These are phyloP conservation scores for Lepus americanus DNA, from an alignment of 2,113 vertebrate genomes.

Conservation along the genomic window DNA sequence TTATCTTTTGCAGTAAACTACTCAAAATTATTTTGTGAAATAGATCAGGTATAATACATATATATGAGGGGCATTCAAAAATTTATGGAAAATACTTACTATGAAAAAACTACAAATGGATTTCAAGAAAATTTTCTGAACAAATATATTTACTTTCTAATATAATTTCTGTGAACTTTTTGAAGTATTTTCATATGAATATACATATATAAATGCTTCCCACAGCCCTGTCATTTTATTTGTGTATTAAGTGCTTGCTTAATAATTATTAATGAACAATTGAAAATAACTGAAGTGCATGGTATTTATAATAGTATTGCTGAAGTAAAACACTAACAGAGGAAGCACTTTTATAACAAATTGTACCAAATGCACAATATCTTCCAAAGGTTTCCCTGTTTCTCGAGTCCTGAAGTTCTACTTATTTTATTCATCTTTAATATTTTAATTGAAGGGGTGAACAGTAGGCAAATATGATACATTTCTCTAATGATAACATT, in stretches of 20 bases:
- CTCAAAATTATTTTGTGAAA: too few relatives aligned
- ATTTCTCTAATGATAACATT: slow-evolving; percentile 46
- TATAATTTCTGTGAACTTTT: too few relatives aligned
- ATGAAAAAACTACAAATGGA: too few relatives aligned
- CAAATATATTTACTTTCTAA: too few relatives aligned
- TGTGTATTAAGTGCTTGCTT: slow-evolving; percentile 9
- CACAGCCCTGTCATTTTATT: slow-evolving; percentile 49
- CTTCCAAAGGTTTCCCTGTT: slow-evolving; percentile 5
- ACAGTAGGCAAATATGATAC: background rate
- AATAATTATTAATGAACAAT: slow-evolving; percentile 26
- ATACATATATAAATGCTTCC: background rate
- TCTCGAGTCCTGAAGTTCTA: slow-evolving; percentile 37
- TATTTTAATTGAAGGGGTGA: slow-evolving; percentile 10
- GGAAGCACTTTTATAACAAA: background rate
- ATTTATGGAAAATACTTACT: too few relatives aligned
- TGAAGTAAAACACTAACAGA: background rate
- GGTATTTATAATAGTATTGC: background rate
- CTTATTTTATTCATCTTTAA: slow-evolving; percentile 28
- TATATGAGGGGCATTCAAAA: too few relatives aligned
- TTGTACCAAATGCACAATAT: background rate
- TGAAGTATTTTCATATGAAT: background rate
- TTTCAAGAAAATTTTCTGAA: too few relatives aligned
- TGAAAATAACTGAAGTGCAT: background rate
- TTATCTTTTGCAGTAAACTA: too few relatives aligned
- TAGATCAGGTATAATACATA: too few relatives aligned